phyloP scores from a whole-genome alignment of 2,113 vertebrate genomes.

The Prunella fulvescens region DNA sequence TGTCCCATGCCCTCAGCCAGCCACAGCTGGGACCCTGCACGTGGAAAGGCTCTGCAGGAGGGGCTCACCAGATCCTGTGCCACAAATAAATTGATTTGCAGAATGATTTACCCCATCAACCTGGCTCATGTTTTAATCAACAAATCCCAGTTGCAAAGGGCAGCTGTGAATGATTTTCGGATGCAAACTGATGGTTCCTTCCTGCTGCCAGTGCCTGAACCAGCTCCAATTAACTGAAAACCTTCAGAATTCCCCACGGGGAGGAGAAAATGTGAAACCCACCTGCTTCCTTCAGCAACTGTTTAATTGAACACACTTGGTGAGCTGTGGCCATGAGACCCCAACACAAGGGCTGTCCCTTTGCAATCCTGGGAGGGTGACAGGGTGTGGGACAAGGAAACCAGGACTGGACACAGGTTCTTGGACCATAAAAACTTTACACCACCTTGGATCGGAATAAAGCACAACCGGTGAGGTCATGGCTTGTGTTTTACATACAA shows the following conservation, averaged over 20 bases:
- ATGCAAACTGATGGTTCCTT: neutral
- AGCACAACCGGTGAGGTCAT: neutral
- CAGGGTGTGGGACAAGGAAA: neutral
- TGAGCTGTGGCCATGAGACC: neutral
- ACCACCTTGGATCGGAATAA: neutral
- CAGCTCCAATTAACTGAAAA: neutral
- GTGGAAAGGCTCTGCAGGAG: fast-evolving
- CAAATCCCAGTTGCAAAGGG: neutral
- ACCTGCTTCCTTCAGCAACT: neutral
- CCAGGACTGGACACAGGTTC: neutral
- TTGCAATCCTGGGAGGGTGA: neutral
- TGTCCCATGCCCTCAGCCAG: fast-evolving
- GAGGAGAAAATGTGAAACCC: neutral
- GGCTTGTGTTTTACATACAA: neutral
- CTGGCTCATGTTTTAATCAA: neutral
- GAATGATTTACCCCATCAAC: neutral
- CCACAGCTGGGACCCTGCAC: neutral
- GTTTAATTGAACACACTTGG: neutral
- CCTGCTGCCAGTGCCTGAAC: neutral
- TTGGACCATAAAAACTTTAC: neutral
- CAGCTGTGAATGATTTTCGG: neutral
- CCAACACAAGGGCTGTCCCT: neutral
- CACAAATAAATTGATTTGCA: neutral
- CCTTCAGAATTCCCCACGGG: neutral
- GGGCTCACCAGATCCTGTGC: neutral